Evolutionary conservation across 2,888 invertebrate species (phyloP).

Genomic region (Mamestra brassicae): DNA sequence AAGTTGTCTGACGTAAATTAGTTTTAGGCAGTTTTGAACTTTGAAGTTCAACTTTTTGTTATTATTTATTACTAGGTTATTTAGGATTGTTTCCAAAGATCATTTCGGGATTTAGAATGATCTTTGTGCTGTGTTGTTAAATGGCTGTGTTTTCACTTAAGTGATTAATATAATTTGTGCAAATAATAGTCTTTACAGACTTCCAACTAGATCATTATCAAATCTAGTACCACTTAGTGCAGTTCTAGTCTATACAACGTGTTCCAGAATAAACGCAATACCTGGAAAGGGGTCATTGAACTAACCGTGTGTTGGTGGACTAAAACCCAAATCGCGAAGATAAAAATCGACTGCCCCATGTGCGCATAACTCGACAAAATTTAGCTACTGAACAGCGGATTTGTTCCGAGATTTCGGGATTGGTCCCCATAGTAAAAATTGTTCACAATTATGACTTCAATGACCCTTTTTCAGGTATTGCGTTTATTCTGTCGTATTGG

Average conservation of each 20-base stretch:
- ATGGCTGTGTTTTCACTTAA: conserved; percentile 60
- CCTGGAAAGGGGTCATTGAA: too few relatives aligned
- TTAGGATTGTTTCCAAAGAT: conserved; percentile 13
- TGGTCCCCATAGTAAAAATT: background rate
- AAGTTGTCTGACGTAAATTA: conserved; percentile 12
- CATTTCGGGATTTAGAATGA: conserved; percentile 12
- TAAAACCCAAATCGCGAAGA: too few relatives aligned
- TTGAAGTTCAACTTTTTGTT: conserved; percentile 36
- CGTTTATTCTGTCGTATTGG: background rate
- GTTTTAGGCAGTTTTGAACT: conserved; percentile 8
- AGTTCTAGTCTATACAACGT: background rate
- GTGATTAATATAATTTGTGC: conserved; percentile 24
- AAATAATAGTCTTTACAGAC: background rate
- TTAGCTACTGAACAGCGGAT: too few relatives aligned
- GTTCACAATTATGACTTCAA: background rate
- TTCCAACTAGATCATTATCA: background rate
- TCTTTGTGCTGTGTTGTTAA: conserved; percentile 45
- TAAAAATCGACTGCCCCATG: too few relatives aligned
- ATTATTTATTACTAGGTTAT: conserved; percentile 19
- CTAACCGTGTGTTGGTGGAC: too few relatives aligned
- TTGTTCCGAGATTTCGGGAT: too few relatives aligned
- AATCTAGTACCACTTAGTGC: background rate
- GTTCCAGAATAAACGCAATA: too few relatives aligned
- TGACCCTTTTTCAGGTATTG: too few relatives aligned
- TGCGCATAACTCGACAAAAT: too few relatives aligned